Conservation (phyloP, 2,113 vertebrate genomes). For the Macquaria australasica region DNA sequence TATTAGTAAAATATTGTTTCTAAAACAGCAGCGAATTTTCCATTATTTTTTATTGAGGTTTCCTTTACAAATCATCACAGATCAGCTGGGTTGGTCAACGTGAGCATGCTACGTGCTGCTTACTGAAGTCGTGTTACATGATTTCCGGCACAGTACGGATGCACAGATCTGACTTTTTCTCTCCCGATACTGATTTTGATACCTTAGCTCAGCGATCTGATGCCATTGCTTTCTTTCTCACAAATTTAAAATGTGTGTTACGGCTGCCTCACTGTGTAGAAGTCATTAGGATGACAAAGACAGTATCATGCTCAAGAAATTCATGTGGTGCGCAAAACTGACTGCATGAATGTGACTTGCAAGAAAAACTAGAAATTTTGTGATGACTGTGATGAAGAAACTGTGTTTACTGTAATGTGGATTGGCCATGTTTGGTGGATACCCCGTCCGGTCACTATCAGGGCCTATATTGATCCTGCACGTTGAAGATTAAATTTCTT, state of each 20-base stretch:
- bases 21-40: no score
- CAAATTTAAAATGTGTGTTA: not conserved
- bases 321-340: not conserved
- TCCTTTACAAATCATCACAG: not conserved
- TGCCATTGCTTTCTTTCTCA: not conserved
- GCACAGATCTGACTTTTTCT: not conserved
- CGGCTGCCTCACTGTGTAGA: not conserved
- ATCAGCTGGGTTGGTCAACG: not conserved
- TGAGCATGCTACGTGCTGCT: not conserved
- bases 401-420: no score
- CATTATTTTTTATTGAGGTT: not conserved
- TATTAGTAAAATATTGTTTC: no score
- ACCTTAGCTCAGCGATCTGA: not conserved
- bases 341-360: no score
- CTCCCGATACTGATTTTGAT: no score
- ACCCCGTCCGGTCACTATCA: not conserved
- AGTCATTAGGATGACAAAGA: no score
- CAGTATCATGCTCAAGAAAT: not conserved
- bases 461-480: not conserved
- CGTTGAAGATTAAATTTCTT: not conserved
- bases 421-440: no score
- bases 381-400: no score
- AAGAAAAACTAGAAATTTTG: no score
- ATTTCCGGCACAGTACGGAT: not conserved
- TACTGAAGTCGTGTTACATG: not conserved